Percentiles rank a stretch among this genome's conserved stretches.
Evolutionary conservation across 2,888 invertebrate species (phyloP).

Genomic region (Lampropteryx suffumata): DNA sequence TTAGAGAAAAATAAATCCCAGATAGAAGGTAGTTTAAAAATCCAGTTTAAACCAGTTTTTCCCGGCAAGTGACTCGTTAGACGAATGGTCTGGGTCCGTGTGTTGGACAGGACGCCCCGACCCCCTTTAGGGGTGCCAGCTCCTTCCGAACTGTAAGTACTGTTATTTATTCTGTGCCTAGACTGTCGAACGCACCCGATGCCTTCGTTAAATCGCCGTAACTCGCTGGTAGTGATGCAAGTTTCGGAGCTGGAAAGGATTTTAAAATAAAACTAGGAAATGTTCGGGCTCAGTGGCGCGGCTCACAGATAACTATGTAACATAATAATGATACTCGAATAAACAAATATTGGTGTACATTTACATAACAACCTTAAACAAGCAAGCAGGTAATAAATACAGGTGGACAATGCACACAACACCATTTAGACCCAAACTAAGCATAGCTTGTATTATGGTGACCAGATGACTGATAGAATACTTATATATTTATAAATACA

Average conservation of each 20-base stretch:
- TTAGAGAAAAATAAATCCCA: conserved; percentile 35
- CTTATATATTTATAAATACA: too few species aligned
- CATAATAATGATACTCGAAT: too few species aligned
- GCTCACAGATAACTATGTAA: too few species aligned
- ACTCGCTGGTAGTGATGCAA: conserved; percentile 4
- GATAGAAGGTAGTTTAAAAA: conserved; percentile 43
- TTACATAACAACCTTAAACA: too few species aligned
- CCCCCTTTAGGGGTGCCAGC: conserved; percentile 37
- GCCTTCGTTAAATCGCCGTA: conserved; percentile 62
- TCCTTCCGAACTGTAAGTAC: conserved; percentile 21
- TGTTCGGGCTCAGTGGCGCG: too few species aligned
- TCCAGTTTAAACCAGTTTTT: conserved; percentile 52
- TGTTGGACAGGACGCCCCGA: conserved; percentile 58
- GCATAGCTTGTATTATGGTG: too few species aligned
- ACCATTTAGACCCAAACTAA: too few species aligned
- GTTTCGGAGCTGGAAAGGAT: conserved; percentile 8
- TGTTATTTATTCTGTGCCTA: conserved; percentile 35
- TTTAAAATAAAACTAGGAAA: conserved; percentile 2
- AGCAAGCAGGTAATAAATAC: too few species aligned
- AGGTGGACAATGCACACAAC: too few species aligned
- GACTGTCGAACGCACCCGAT: conserved; percentile 72
- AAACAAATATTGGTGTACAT: too few species aligned
- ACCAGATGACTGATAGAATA: too few species aligned
- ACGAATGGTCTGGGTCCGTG: conserved; percentile 59
- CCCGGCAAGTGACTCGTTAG: conserved; percentile 60